phyloP scores from a whole-genome alignment of 2,113 vertebrate species.

The Amblyornis subalaris region DNA sequence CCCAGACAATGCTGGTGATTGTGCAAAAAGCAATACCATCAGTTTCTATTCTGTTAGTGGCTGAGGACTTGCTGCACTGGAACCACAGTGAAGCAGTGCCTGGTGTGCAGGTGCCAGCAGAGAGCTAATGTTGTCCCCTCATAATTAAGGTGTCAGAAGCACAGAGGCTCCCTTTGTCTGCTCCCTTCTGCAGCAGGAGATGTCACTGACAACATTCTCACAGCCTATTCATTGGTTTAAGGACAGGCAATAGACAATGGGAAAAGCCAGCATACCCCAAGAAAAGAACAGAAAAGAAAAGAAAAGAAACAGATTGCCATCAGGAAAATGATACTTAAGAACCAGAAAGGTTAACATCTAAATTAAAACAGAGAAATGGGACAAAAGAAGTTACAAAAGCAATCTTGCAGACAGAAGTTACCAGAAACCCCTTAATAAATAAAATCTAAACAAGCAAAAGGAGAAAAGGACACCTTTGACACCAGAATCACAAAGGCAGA shows the following conservation, averaged over 20 bases:
- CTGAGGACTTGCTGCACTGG: background rate
- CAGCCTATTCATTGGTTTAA: background rate
- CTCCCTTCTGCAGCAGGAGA: background rate
- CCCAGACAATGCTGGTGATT: background rate
- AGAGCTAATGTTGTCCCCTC: background rate
- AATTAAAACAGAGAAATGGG: background rate
- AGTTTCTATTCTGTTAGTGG: background rate
- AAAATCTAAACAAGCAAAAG: background rate
- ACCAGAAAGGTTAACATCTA: background rate
- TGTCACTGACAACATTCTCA: background rate
- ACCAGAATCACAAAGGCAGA: background rate
- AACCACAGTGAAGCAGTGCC: background rate
- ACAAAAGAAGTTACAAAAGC: background rate
- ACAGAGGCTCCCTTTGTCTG: background rate
- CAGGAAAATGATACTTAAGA: background rate
- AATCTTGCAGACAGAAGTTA: background rate
- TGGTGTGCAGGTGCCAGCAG: background rate
- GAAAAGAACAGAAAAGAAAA: background rate
- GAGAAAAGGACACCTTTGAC: background rate
- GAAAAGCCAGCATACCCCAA: background rate
- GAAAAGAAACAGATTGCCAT: background rate
- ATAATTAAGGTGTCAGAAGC: background rate
- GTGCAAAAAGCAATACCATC: background rate
- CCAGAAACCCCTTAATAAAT: background rate
- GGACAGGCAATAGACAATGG: background rate